Evolutionary conservation across 1,140 invertebrate species (phyloP).

Genomic region (Caerostris extrusa): DNA sequence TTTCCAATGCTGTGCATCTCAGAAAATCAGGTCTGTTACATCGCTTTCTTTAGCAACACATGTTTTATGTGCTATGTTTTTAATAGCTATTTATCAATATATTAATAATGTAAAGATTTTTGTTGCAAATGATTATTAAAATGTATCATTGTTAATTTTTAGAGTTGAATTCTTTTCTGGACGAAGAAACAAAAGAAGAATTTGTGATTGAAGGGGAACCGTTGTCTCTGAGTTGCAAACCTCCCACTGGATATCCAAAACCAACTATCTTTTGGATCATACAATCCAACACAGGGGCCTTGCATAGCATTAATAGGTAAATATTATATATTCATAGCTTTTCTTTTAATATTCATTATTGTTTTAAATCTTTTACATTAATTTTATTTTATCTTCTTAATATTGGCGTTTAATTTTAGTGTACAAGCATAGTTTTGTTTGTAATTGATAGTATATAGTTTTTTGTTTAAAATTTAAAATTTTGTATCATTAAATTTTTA

Average conservation of each 20-base stretch:
- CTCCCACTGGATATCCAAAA: conserved; percentile 96
- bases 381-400: too few species aligned
- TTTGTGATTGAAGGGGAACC: conserved; percentile 92
- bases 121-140: too few species aligned
- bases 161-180: conserved; percentile 95
- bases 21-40: conserved; percentile 87
- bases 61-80: background rate
- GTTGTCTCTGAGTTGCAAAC: conserved; percentile 91
- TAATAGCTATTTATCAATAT: background rate
- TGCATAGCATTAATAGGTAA: conserved; percentile 92
- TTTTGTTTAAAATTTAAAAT: too few species aligned
- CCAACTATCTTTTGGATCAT: conserved; percentile 96
- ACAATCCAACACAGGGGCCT: conserved; percentile 86
- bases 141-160: background rate
- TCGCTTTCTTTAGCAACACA: too few species aligned
- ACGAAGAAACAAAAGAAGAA: conserved; percentile 82
- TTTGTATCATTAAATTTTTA: too few species aligned
- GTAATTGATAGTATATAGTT: too few species aligned
- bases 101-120: too few species aligned
- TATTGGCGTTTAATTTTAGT: too few species aligned
- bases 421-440: too few species aligned
- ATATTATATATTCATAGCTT: too few species aligned
- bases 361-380: too few species aligned
- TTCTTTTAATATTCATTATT: too few species aligned
- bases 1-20: conserved; percentile 96